Evolutionary conservation across 2,113 vertebrate genomes (phyloP).

Genomic region (Telmatochromis sp.): DNA sequence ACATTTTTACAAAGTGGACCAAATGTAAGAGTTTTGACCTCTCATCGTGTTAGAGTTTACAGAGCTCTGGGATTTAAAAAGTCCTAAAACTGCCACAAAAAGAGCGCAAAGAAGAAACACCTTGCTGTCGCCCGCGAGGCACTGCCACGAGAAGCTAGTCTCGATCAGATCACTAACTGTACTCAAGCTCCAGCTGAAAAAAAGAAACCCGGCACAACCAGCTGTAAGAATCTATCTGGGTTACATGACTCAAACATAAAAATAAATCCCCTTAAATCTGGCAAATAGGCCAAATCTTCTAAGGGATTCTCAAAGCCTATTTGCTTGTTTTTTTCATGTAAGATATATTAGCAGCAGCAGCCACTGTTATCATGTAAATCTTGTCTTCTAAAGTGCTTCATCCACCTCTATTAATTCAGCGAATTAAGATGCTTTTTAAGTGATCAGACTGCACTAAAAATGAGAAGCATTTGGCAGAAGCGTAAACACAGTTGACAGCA

Average conservation of each 20-base stretch:
- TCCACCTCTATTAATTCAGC: neutral
- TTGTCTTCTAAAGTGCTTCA: neutral
- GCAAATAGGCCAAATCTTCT: constrained; percentile 40
- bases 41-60: neutral
- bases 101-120: neutral
- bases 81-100: neutral
- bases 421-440: neutral
- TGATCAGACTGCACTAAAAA: neutral
- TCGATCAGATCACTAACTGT: constrained; percentile 23
- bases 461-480: neutral
- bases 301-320: constrained; percentile 9
- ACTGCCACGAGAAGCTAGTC: neutral
- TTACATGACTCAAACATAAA: constrained; percentile 37
- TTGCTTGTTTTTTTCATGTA: neutral
- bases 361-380: neutral
- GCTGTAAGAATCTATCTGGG: constrained; percentile 15
- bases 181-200: neutral
- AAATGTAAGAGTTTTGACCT: neutral
- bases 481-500: neutral
- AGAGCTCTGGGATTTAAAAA: neutral
- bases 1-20: neutral
- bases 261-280: constrained; percentile 31
- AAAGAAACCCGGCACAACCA: constrained; percentile 4
- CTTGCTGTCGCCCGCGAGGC: neutral
- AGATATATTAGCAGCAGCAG: constrained; percentile 1